phyloP scores from a whole-genome alignment of 2,888 invertebrate species.

The Camptogramma bilineatum region DNA sequence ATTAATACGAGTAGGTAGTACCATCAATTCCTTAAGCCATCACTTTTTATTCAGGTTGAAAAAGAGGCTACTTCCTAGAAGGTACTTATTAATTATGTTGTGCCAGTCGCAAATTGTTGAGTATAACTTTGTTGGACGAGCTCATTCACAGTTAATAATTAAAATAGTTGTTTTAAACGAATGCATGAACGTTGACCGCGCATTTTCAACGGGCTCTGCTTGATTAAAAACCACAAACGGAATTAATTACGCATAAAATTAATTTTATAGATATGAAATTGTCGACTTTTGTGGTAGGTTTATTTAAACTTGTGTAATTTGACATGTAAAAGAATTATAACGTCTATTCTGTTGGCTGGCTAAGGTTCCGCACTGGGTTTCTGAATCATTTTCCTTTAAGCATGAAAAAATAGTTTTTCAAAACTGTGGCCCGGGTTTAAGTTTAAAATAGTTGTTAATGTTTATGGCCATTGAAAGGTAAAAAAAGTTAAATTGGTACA shows the following conservation, averaged over 20 bases:
- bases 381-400: too few species aligned
- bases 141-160: slow-evolving; percentile 67
- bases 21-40: too few species aligned
- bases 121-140: slow-evolving; percentile 54
- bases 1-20: too few species aligned
- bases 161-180: slow-evolving; percentile 67
- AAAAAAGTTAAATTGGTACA: background rate
- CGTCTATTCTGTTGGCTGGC: too few species aligned
- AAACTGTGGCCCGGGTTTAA: too few species aligned
- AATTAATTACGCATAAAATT: slow-evolving; percentile 51
- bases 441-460: too few species aligned
- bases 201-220: slow-evolving; percentile 63
- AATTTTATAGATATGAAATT: slow-evolving; percentile 1
- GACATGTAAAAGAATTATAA: too few species aligned
- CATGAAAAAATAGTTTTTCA: too few species aligned
- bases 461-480: background rate
- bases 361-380: too few species aligned
- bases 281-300: background rate
- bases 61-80: background rate
- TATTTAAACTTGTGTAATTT: too few species aligned
- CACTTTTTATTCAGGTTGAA: background rate
- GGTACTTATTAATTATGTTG: slow-evolving; percentile 1
- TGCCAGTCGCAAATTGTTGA: slow-evolving; percentile 27
- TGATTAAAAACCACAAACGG: slow-evolving; percentile 64
- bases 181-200: slow-evolving; percentile 65